Evolutionary conservation across 2,797 vertebrate genomes (phyloP), one percentile per base, ranked within the genome.

Genomic region (Sebastes trivittatus): DNA sequence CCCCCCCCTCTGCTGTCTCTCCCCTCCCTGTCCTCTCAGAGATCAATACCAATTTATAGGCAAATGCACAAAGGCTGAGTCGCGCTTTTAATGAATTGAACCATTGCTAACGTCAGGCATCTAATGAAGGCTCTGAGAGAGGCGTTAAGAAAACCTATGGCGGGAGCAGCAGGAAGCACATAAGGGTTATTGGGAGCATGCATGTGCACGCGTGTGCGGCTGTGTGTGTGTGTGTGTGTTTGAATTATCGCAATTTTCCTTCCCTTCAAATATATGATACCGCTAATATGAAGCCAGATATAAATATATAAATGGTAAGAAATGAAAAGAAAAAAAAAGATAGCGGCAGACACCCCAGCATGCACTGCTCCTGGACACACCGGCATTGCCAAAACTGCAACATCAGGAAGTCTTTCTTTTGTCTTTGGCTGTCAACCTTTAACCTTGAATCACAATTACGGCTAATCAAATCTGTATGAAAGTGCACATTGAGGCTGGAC

Each of bases 41-140:
- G 93, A 95, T 97, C 96, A 95, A 97, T 97, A 94, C 93, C 95
- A 93, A 96, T 97, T 97, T 96, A 95, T 96, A 96, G 96, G 95
- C 94, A 95, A 96, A 96, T 86, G 93, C 92, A 81, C 92, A 94
- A 96, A 91, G 95, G 94, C 96, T 90, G 91, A 95, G 94, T 96
- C 87, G 88, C 69, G 85, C 90, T 91, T 90, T 93, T 96, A 96
- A 97, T 96, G 96, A 97, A 96, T 96, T 95, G 95, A 94, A 88
- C 95, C 87, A 42, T 94, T 93, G 93, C 94, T 95, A 94, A 84
- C 94, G 89, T 89, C 92, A 83, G 88, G 77, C 90, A 87, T 86
- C 94, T 95, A 96, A 97, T 94, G 94, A 97, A 95, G 92, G 88
- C 84, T 91, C 92, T 88, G 92, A 92, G 88, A 94, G 91, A 94